phyloP scores from a whole-genome alignment of 1,140 invertebrate species.

The Asbolus verrucosus region DNA sequence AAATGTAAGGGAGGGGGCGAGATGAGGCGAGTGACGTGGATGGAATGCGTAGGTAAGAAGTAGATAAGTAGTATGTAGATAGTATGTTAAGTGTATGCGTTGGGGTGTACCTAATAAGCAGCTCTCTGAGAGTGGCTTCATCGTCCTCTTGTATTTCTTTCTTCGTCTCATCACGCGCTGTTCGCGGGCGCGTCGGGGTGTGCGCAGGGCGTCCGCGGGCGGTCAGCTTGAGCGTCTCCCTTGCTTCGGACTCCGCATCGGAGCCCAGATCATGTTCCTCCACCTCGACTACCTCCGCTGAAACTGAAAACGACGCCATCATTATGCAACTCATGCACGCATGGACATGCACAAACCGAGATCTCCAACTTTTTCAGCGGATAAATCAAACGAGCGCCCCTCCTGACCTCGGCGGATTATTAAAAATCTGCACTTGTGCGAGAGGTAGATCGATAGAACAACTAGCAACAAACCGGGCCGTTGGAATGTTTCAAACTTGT shows the following conservation, averaged over 20 bases:
- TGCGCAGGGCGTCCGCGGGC: conserved; percentile 56
- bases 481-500: conserved; percentile 10
- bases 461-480: neutral
- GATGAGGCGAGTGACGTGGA: neutral
- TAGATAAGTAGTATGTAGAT: conserved; percentile 42
- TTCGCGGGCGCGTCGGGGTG: conserved; percentile 52
- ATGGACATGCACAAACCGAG: conserved; percentile 17
- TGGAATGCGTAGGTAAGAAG: conserved; percentile 13
- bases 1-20: neutral
- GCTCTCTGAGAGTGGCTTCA: conserved; percentile 86
- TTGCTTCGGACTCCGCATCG: conserved; percentile 60
- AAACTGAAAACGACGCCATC: conserved; percentile 55
- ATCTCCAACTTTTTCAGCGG: conserved; percentile 7
- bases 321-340: conserved; percentile 37
- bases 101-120: conserved; percentile 81
- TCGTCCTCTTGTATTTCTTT: conserved; percentile 77
- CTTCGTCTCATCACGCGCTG: conserved; percentile 65
- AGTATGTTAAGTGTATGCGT: conserved; percentile 37
- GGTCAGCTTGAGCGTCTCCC: conserved; percentile 64
- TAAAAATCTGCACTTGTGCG: neutral
- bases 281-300: conserved; percentile 64
- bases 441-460: too few species aligned
- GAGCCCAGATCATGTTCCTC: conserved; percentile 64
- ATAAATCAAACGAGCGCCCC: neutral
- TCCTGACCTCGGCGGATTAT: neutral